phyloP scores from a whole-genome alignment of 1,140 invertebrate species.

The Melitaea cinxia region DNA sequence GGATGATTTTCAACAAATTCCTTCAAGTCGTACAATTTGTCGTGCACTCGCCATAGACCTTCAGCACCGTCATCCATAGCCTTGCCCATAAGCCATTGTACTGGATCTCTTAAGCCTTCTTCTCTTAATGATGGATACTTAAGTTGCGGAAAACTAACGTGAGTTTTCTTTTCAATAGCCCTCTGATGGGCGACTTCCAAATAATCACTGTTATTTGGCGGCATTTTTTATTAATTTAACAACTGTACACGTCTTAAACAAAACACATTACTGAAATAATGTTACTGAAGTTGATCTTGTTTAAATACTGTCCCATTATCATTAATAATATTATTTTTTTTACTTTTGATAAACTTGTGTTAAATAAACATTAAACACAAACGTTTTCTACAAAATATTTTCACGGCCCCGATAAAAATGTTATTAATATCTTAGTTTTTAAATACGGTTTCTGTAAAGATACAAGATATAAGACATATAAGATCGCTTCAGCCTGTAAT shows the following conservation, averaged over 20 bases:
- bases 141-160: constrained; percentile 76
- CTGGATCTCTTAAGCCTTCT: constrained; percentile 66
- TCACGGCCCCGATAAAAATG: too few relatives aligned
- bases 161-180: constrained; percentile 67
- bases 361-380: background rate
- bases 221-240: constrained; percentile 45
- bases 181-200: constrained; percentile 57
- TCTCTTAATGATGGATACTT: constrained; percentile 81
- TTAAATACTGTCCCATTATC: background rate
- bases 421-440: too few relatives aligned
- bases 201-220: constrained; percentile 57
- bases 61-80: constrained; percentile 87
- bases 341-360: too few relatives aligned
- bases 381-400: background rate
- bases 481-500: too few relatives aligned
- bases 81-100: constrained; percentile 86
- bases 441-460: too few relatives aligned
- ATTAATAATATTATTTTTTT: background rate
- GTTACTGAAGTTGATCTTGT: background rate
- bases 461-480: too few relatives aligned
- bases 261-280: background rate
- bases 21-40: constrained; percentile 89
- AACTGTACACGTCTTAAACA: background rate
- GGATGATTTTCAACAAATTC: constrained; percentile 88
- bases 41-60: constrained; percentile 89